These are phyloP conservation scores for Caenorhabditis sinica DNA, from an alignment of 2,888 invertebrate species.

Conservation along the genomic window DNA sequence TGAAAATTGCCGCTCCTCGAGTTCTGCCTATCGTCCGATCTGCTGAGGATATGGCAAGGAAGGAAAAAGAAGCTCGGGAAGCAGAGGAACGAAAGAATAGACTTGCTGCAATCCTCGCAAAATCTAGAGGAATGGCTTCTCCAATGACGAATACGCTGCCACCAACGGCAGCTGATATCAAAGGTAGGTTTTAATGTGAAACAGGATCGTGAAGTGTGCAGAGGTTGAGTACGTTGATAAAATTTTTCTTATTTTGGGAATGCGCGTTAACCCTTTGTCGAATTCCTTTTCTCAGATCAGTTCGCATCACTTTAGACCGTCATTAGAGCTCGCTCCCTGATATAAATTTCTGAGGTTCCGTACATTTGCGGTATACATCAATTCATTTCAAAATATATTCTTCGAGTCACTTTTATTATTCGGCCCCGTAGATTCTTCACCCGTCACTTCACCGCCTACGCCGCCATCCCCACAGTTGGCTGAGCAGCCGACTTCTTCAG, in stretches of 20 bases:
- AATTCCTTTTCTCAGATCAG: conserved; percentile 33
- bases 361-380: not conserved
- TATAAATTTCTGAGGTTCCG: not conserved
- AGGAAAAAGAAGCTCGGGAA: conserved; percentile 49
- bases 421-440: conserved; percentile 55
- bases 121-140: conserved; percentile 58
- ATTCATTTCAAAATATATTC: not conserved
- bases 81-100: conserved; percentile 52
- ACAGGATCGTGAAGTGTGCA: not conserved
- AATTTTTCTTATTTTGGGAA: conserved; percentile 42
- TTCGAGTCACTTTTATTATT: conserved; percentile 35
- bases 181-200: conserved; percentile 26
- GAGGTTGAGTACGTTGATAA: not conserved
- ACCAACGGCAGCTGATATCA: conserved; percentile 28
- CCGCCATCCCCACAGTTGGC: conserved; percentile 32
- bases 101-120: conserved; percentile 63
- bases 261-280: conserved; percentile 60
- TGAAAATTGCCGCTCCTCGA: conserved; percentile 27
- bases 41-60: conserved; percentile 55
- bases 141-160: conserved; percentile 46
- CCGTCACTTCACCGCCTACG: conserved; percentile 44
- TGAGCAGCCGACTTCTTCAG: conserved; percentile 30
- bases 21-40: conserved; percentile 57
- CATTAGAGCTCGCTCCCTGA: conserved; percentile 15
- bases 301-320: conserved; percentile 11